Percentiles rank a stretch among this genome's conserved stretches.
phyloP scores from a whole-genome alignment of 2,113 vertebrate genomes.

The Phoxinus phoxinus region DNA sequence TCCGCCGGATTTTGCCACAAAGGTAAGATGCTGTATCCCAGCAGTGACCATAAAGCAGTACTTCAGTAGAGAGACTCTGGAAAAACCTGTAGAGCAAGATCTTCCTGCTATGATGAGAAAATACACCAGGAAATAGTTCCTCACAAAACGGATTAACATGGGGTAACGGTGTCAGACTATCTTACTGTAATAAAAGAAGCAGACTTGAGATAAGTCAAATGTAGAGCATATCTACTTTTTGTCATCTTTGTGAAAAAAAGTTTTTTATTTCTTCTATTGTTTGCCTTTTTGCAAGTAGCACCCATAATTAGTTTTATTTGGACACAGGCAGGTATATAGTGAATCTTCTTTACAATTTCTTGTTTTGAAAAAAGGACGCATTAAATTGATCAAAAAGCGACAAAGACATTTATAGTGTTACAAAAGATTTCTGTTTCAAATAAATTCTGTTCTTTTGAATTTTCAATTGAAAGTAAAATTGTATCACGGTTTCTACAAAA shows the following conservation, averaged over 20 bases:
- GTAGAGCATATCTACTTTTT: not conserved
- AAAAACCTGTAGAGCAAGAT: conserved; percentile 21
- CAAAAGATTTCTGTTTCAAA: not conserved
- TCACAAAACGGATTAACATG: not conserved
- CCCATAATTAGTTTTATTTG: not conserved
- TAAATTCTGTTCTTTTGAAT: not conserved
- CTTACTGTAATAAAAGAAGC: not conserved
- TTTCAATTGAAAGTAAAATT: not conserved
- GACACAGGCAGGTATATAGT: not conserved
- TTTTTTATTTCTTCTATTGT: not conserved
- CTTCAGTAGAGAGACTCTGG: not conserved
- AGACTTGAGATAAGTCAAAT: not conserved
- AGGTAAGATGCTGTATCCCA: conserved; percentile 76
- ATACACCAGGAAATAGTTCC: not conserved
- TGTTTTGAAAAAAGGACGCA: not conserved
- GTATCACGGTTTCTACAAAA: not conserved
- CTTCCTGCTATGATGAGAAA: not conserved
- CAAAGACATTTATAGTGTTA: not conserved
- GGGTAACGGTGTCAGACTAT: not conserved
- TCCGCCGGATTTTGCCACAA: conserved; percentile 92
- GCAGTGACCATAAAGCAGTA: not conserved
- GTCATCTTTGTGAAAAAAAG: not conserved
- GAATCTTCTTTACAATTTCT: not conserved
- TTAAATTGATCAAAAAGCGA: not conserved
- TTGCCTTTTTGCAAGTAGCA: not conserved